Base-by-base conservation (phyloP, 2,113 vertebrate genomes). In the Ammodytes marinus region DNA sequence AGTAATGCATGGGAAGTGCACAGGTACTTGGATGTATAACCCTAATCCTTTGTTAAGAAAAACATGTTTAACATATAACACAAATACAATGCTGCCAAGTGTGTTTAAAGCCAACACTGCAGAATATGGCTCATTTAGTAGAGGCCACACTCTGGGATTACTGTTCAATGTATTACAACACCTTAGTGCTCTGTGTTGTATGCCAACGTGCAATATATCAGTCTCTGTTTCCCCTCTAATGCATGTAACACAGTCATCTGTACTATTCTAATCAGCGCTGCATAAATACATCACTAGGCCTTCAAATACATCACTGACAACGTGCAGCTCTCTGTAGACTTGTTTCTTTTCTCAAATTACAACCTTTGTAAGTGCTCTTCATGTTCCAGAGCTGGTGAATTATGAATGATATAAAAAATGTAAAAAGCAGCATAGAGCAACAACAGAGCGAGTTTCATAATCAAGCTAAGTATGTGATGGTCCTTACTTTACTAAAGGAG, bases 321-420 rank as follows among this genome's bases (percentile, higher is more conserved):
- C 70, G 47, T 50, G 69, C 78, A 69, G 82, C 82, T 59, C 81
- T 54, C 69, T 17, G 2, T 49, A 45, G 47, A 70, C 86, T 87
- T 60, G 74, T 90, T 79, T 83, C 77, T 71, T 77, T 65, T 80
- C 90, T 90, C 89, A 72, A 76, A 86, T 93, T 89, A 88, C 86
- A 74, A 88, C 78, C 50, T 4, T 70, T 85, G 55, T 90, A 91
- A 85, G 86, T 77, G 83, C 35, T 79, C 75, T 85, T 85, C 86
- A 85, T 89, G 91, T 90, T 90, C 71, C 79, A 27, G 77, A 55
- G 76, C 72, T 69, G 39, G 74, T 93, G 82, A 93, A 92, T 89
- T 89, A 91, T 93, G 83, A 91, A 92, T 85, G 85, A 89, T 88
- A 87, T 91, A 65, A 93, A 93, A 92, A 83, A 90, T 91, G 87